Base-by-base conservation (phyloP, 2,888 invertebrate genomes). In the Horisme vitalbata region DNA sequence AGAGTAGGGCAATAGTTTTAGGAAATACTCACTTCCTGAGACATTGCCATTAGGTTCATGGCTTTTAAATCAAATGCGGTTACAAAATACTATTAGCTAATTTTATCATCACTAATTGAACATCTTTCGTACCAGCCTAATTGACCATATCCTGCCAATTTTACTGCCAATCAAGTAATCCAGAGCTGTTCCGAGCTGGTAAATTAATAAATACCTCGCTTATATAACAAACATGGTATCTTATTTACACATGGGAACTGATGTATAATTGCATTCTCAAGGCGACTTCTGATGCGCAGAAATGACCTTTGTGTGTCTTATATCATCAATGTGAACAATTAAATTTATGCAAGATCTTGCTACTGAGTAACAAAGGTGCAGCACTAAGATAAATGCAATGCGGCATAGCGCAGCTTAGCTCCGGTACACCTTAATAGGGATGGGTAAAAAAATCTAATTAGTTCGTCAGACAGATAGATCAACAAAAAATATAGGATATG, bases 81-180 rank as follows among this genome's bases (percentile, higher is more conserved):
- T 54, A 53, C 59, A 64, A 63, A 69, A 68, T 64, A 61, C 63
- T 55, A 59, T 59, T 55, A 57, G 62, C 60, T 56, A 60, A 65
- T 57, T 73, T 75, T 75, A 70, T 72, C 35, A 68, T 65, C 61
- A 66, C 69, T 75, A 76, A 79, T 80, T 77, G 71, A 68, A 58
- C 62, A 57, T 74, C 77, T 83, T 83, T 81, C 83, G 79, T 64
- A 68, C 79, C 50, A 55, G 56, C 55, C 55, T 81, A 81, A 81
- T 79, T 72, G 77, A 64, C 67, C 53, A 68, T 73, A 83, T 83
- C 81, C 81, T 79, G 73, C 67, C 69, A 71, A 72, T 77, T 68
- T 67, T 66, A 57, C 64, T 59, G 61, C 55, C 60, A 63, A 63
- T 66, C 59, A 61, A 67, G 56, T 51, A 60, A 55, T 60, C 44